Conservation (phyloP, 2,797 vertebrate genomes). For the Percopsis omiscomaycus region DNA sequence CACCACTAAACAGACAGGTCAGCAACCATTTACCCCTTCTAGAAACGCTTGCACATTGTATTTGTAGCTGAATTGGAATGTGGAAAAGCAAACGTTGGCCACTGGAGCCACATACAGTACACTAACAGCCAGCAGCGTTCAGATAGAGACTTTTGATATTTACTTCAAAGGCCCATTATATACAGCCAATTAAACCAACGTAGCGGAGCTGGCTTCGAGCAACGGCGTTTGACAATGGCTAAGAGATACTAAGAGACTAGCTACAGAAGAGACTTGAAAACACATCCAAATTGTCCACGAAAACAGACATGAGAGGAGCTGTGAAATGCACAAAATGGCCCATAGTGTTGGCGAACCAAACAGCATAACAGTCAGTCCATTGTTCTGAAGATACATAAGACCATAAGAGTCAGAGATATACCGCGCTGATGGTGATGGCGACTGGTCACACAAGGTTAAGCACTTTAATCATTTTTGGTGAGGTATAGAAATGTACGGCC, state of each 20-base stretch:
- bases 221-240: constrained; percentile 17
- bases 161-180: constrained; percentile 64
- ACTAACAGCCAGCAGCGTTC: constrained; percentile 48
- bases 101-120: constrained; percentile 30
- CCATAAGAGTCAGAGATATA: background rate
- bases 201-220: constrained; percentile 37
- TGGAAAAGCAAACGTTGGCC: constrained; percentile 25
- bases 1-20: constrained; percentile 30
- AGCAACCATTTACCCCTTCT: constrained; percentile 2
- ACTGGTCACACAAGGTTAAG: no score
- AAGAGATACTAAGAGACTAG: constrained; percentile 5
- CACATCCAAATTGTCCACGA: constrained; percentile 60
- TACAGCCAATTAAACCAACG: constrained; percentile 62
- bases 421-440: background rate
- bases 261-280: constrained; percentile 49
- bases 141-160: constrained; percentile 64
- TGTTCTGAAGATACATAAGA: background rate
- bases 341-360: constrained; percentile 17
- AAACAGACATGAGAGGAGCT: constrained; percentile 47
- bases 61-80: constrained; percentile 30
- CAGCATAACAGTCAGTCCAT: constrained; percentile 8
- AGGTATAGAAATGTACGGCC: no score
- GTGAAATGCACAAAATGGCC: constrained; percentile 49
- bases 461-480: no score
- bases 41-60: background rate